Percentiles rank a stretch among this genome's conserved stretches.
These are phyloP conservation scores for Trichosurus vulpecula DNA, from an alignment of 2,797 vertebrate genomes.

Conservation along the genomic window DNA sequence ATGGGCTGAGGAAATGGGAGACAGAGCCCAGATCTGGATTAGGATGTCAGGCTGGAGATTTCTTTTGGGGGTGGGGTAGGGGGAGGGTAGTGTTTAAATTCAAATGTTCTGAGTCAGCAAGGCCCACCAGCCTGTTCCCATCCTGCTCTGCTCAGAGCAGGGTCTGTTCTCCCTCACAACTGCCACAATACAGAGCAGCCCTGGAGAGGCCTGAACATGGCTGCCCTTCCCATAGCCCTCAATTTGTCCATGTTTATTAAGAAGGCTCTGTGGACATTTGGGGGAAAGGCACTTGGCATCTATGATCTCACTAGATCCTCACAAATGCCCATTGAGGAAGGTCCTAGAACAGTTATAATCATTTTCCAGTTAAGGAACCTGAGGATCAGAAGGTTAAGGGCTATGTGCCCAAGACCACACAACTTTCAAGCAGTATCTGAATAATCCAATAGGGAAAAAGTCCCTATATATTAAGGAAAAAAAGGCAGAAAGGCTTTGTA, in stretches of 20 bases:
- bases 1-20: slow-evolving; percentile 82
- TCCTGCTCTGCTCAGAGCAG: slow-evolving; percentile 68
- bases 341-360: not conserved
- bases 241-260: slow-evolving; percentile 1
- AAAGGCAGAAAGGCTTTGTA: not conserved
- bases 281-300: not conserved
- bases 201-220: slow-evolving; percentile 12
- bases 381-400: not conserved
- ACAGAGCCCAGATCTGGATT: slow-evolving; percentile 82
- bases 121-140: slow-evolving; percentile 77
- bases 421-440: not conserved
- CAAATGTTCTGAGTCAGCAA: slow-evolving; percentile 77
- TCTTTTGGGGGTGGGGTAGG: slow-evolving; percentile 20
- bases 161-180: slow-evolving; percentile 75
- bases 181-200: slow-evolving; percentile 24
- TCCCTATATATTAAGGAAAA: not conserved
- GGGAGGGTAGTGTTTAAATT: slow-evolving; percentile 76
- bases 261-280: not conserved
- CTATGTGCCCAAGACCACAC: not conserved
- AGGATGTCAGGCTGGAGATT: slow-evolving; percentile 74
- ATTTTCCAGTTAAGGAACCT: not conserved
- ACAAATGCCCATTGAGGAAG: not conserved
- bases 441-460: not conserved
- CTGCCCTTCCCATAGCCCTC: not conserved
- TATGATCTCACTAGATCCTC: not conserved